phyloP scores from a whole-genome alignment of 2,888 invertebrate genomes.

The Diaphora mendica region DNA sequence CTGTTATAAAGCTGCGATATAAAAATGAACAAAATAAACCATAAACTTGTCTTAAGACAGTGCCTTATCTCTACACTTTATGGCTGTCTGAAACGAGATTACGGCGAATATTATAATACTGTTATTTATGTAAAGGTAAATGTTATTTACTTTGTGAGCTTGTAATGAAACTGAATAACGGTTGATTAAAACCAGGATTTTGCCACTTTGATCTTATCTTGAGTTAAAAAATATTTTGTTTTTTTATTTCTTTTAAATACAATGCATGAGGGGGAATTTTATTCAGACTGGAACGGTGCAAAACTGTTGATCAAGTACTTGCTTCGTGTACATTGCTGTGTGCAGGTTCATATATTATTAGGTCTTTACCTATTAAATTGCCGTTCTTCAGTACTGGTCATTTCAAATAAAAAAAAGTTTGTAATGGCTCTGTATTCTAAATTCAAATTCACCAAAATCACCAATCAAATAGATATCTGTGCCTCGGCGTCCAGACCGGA shows the following conservation, averaged over 20 bases:
- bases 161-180: constrained; percentile 26
- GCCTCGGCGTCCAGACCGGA: too few relatives aligned
- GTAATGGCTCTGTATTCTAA: too few relatives aligned
- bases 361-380: too few relatives aligned
- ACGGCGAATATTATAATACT: constrained; percentile 36
- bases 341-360: background rate
- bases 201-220: constrained; percentile 6
- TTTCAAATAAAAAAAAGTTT: too few relatives aligned
- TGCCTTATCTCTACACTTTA: constrained; percentile 44
- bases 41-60: constrained; percentile 35
- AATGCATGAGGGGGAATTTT: background rate
- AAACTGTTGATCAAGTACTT: background rate
- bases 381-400: too few relatives aligned
- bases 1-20: constrained; percentile 39
- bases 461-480: too few relatives aligned
- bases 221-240: background rate
- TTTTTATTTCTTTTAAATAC: background rate
- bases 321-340: background rate
- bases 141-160: constrained; percentile 5
- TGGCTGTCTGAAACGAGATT: constrained; percentile 39
- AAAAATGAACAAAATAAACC: constrained; percentile 45
- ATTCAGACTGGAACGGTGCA: background rate
- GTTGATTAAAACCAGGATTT: constrained; percentile 20
- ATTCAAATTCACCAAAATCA: too few relatives aligned
- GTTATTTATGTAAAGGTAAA: constrained; percentile 33